phyloP scores from a whole-genome alignment of 2,113 vertebrate genomes.

The Triplophysa siluroides region DNA sequence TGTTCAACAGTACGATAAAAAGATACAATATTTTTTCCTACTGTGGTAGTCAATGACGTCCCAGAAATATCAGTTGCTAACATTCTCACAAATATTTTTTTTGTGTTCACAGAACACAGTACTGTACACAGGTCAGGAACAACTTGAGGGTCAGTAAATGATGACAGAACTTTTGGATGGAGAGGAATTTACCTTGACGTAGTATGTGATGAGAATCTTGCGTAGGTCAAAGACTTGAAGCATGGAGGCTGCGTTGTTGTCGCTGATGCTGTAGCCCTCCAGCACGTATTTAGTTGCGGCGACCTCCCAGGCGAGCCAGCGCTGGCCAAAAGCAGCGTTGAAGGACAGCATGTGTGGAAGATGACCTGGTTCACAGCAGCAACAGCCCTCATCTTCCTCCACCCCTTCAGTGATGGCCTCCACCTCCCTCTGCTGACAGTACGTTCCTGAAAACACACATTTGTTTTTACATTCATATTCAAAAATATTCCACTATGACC shows the following conservation, averaged over 20 bases:
- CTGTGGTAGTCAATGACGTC: no score
- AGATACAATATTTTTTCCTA: neutral
- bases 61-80: no score
- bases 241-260: conserved; percentile 92
- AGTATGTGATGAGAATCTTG: conserved; percentile 92
- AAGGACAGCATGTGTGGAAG: conserved; percentile 87
- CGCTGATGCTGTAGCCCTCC: conserved; percentile 91
- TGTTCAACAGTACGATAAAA: no score
- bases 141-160: no score
- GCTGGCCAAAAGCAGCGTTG: conserved; percentile 90
- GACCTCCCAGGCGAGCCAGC: conserved; percentile 92
- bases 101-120: no score
- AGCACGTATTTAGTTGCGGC: conserved; percentile 89
- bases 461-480: no score
- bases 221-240: conserved; percentile 90
- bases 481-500: neutral
- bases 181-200: conserved; percentile 78
- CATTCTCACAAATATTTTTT: no score
- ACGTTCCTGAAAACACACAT: conserved; percentile 73
- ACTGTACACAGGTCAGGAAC: no score
- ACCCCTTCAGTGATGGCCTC: conserved; percentile 92
- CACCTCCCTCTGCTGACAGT: conserved; percentile 92
- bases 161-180: no score
- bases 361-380: conserved; percentile 90
- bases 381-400: conserved; percentile 91